phyloP scores from a whole-genome alignment of 1,140 invertebrate species.

The Drosophila santomea region DNA sequence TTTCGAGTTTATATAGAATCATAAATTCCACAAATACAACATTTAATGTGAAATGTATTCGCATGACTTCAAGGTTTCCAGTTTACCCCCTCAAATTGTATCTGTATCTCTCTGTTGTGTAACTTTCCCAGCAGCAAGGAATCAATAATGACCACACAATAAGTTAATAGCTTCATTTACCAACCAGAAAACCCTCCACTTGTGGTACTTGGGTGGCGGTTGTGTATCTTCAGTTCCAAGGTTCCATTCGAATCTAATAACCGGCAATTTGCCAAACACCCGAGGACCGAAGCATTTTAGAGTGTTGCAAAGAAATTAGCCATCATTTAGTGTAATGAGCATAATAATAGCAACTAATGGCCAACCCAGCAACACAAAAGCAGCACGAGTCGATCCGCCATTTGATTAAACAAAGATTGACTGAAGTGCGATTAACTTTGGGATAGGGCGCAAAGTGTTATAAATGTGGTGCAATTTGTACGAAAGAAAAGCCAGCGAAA shows the following conservation, averaged over 20 bases:
- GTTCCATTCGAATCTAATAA: conserved; percentile 53
- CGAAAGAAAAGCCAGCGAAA: conserved; percentile 23
- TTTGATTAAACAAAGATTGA: conserved; percentile 79
- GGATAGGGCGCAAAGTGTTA: conserved; percentile 61
- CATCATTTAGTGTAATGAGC: conserved; percentile 76
- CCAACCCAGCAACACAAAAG: conserved; percentile 12
- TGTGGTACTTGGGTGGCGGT: conserved; percentile 18
- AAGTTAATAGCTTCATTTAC: conserved; percentile 29
- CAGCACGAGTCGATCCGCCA: conserved; percentile 25
- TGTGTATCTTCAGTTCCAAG: conserved; percentile 4
- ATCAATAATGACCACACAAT: conserved; percentile 36
- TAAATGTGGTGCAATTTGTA: conserved; percentile 71
- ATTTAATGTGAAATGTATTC: too few relatives aligned
- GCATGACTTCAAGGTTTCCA: neutral
- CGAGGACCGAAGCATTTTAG: conserved; percentile 57
- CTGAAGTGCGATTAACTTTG: conserved; percentile 68
- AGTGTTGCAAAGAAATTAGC: conserved; percentile 81
- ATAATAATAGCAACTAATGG: conserved; percentile 79
- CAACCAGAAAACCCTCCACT: conserved; percentile 4
- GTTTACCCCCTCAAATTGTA: too few relatives aligned
- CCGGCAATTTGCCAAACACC: conserved; percentile 70
- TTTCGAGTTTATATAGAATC: too few relatives aligned
- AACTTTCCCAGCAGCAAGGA: neutral
- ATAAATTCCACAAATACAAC: too few relatives aligned
- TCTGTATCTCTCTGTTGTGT: neutral